A percentile compares a stretch with the other conserved stretches of the same genome.
Conservation (phyloP, 2,797 vertebrate genomes). For the Paguma larvata region DNA sequence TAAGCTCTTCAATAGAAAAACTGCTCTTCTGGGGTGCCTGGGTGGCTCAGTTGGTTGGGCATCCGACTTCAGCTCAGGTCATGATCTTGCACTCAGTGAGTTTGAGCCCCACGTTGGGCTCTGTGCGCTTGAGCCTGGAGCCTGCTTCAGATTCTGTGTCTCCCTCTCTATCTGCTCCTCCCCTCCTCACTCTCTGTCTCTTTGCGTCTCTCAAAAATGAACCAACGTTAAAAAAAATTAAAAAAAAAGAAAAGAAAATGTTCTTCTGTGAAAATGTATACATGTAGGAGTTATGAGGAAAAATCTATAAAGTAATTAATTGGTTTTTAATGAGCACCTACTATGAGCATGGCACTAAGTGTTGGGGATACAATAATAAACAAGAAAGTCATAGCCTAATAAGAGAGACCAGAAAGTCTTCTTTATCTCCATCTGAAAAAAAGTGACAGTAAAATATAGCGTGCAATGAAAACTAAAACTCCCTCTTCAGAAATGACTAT, state of each 20-base stretch:
- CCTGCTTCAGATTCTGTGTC: too few relatives aligned
- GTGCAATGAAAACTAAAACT: neutral
- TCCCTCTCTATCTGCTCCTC: too few relatives aligned
- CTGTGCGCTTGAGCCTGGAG: too few relatives aligned
- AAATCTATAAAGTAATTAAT: neutral
- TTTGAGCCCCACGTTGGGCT: too few relatives aligned
- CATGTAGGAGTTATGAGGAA: neutral
- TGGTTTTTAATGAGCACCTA: slow-evolving; percentile 16
- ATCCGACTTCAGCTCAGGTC: too few relatives aligned
- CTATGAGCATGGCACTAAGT: neutral
- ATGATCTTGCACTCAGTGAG: too few relatives aligned
- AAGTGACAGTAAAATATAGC: neutral
- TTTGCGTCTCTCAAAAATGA: too few relatives aligned
- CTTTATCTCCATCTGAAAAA: neutral
- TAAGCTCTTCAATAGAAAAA: neutral
- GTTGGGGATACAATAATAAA: neutral
- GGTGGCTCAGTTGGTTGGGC: too few relatives aligned
- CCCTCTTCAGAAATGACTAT: neutral
- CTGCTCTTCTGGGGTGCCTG: neutral
- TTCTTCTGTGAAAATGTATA: slow-evolving; percentile 47
- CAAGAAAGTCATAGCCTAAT: neutral
- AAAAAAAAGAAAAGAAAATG: neutral
- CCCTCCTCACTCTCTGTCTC: too few relatives aligned
- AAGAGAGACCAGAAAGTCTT: neutral
- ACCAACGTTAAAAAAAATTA: too few relatives aligned